Evolutionary conservation across 2,888 invertebrate genomes (phyloP).

Genomic region (Scaeva pyrastri): DNA sequence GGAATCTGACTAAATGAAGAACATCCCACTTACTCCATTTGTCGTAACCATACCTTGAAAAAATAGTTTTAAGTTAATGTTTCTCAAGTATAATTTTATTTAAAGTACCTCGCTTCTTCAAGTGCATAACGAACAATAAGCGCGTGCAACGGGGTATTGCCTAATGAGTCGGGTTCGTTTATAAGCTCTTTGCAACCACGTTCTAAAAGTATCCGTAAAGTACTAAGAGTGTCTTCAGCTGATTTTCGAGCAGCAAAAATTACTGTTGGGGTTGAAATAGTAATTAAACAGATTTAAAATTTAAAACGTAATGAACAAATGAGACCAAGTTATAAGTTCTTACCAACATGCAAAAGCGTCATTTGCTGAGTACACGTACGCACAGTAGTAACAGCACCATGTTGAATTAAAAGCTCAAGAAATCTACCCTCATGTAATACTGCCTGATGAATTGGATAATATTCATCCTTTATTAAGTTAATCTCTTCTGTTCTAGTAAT

Average conservation of each 20-base stretch:
- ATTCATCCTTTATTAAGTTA: slow-evolving; percentile 89
- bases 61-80: neutral
- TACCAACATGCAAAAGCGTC: slow-evolving; percentile 88
- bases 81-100: neutral
- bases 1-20: slow-evolving; percentile 87
- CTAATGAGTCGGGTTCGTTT: slow-evolving; percentile 89
- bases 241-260: slow-evolving; percentile 89
- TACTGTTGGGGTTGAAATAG: too few relatives aligned
- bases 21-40: slow-evolving; percentile 91
- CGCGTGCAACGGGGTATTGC: slow-evolving; percentile 90
- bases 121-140: slow-evolving; percentile 87
- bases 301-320: too few relatives aligned
- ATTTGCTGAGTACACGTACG: slow-evolving; percentile 89
- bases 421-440: slow-evolving; percentile 90
- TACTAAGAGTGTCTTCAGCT: slow-evolving; percentile 89
- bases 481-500: slow-evolving; percentile 88
- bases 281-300: too few relatives aligned
- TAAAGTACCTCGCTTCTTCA: slow-evolving; percentile 86
- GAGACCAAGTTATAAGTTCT: slow-evolving; percentile 59
- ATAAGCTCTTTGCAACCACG: slow-evolving; percentile 90
- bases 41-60: slow-evolving; percentile 86
- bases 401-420: slow-evolving; percentile 87
- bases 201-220: slow-evolving; percentile 88
- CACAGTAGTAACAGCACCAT: slow-evolving; percentile 89
- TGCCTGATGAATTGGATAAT: slow-evolving; percentile 91